Evolutionary conservation across 2,888 invertebrate species (phyloP).

Genomic region (Calameuta pallipes): DNA sequence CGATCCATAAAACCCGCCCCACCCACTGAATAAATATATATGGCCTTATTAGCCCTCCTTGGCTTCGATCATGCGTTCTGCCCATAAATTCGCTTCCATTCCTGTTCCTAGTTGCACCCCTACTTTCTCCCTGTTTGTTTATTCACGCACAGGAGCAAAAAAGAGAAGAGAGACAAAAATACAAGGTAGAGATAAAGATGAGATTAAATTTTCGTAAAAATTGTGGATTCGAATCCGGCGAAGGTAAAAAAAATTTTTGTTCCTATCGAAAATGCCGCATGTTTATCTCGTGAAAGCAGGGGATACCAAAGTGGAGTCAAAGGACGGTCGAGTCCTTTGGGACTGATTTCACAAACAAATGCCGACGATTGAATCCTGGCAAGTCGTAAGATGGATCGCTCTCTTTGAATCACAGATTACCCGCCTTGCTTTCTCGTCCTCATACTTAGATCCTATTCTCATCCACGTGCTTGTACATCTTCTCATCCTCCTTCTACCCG

Average conservation of each 20-base stretch:
- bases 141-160: background rate
- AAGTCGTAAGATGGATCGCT: slow-evolving; percentile 63
- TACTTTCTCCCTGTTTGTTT: background rate
- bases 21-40: slow-evolving; percentile 58
- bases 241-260: background rate
- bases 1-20: slow-evolving; percentile 46
- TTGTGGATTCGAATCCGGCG: background rate
- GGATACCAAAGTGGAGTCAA: background rate
- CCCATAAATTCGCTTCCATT: slow-evolving; percentile 5
- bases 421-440: slow-evolving; percentile 36
- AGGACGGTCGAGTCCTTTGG: slow-evolving; percentile 47
- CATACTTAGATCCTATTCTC: background rate
- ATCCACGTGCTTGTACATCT: slow-evolving; percentile 16
- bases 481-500: slow-evolving; percentile 6
- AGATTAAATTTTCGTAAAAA: background rate
- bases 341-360: slow-evolving; percentile 65
- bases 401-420: slow-evolving; percentile 65
- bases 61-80: slow-evolving; percentile 45
- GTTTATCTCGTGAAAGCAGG: background rate
- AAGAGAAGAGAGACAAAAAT: background rate
- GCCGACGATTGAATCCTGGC: slow-evolving; percentile 64
- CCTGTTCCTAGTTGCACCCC: too few species aligned
- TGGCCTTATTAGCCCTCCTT: slow-evolving; percentile 55
- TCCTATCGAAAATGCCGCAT: background rate
- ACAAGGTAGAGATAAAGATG: background rate